Base-by-base conservation (phyloP, 2,797 vertebrate genomes). In the Thaleichthys pacificus region DNA sequence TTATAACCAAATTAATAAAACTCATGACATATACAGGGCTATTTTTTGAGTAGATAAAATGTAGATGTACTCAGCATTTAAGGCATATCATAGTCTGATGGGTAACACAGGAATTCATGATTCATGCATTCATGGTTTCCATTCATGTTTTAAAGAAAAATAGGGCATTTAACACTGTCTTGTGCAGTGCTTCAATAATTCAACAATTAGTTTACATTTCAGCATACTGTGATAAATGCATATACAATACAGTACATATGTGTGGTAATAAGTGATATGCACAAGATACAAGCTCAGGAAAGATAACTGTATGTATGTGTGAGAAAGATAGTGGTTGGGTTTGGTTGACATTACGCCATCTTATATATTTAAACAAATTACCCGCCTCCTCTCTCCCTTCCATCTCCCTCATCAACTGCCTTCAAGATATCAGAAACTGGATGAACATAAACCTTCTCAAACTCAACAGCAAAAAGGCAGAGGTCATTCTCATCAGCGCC, bases 1-100 rank as follows among this genome's bases (percentile, higher is more conserved):
- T 30, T 30, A 4, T 30, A 30, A 42, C 38, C 8, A 12, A 42
- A 42, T 7, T 11, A 42, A 42, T 42, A 42, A 42, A 65, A 9
- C 22, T 32, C 12, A 30, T 28, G 66, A 76, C 47, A 28, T 42
- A 12, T 32, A 47, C 24, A 70, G 11, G 22, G 17, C 30, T 56
- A 38, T 21, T 63, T n/a, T 64, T 60, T 61, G 42, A 24, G 21
- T 38, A 68, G 60, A 67, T 28, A n/a, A 65, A 17, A 57, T n/a
- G 30, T 32, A 61, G 22, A 61, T 24, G 11, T 61, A 24, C 26
- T 49, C 38, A 66, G n/a, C 11, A 66, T 66, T 66, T 66, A 51
- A 51, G 14, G 12, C 64, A 38, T 61, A 17, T 64, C 61, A 63
- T 30, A 63, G 17, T 32, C 17, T 56, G 51, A 56, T 56, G 17